A percentile compares a stretch with the other conserved stretches of the same genome.
Conservation (phyloP, 2,113 vertebrate genomes). For the Oryzias javanicus region DNA sequence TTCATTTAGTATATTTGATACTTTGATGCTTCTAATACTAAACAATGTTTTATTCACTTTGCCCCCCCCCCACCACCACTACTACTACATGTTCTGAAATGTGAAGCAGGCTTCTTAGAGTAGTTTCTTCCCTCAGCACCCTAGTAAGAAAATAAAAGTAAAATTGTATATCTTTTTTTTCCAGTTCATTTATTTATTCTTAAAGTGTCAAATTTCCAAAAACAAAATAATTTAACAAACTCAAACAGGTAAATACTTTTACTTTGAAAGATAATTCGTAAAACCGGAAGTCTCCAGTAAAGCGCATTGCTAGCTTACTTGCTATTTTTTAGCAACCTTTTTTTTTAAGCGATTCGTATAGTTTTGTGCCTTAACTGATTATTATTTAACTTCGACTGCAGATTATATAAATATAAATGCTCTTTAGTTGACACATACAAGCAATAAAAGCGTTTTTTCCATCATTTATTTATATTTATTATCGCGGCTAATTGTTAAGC, state of each 20-base stretch:
- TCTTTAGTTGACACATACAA: not conserved
- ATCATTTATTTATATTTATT: not conserved
- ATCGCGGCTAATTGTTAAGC: not conserved
- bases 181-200: no score
- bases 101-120: no score
- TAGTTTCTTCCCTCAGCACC: no score
- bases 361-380: not conserved
- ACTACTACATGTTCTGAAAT: no score
- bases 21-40: no score
- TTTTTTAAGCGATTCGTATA: not conserved
- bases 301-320: not conserved
- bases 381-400: accelerated
- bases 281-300: conserved; percentile 2
- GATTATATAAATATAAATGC: accelerated
- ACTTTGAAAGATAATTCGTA: conserved; percentile 8
- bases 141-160: no score
- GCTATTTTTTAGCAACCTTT: conserved; percentile 2
- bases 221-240: not conserved
- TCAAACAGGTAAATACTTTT: not conserved
- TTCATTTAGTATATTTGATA: no score
- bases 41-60: no score
- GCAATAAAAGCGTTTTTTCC: no score
- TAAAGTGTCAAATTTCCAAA: not conserved
- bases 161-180: no score
- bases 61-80: no score